Conservation (phyloP, 37 sponge, comb jelly and placozoan genomes). For the Beroe ovata region DNA sequence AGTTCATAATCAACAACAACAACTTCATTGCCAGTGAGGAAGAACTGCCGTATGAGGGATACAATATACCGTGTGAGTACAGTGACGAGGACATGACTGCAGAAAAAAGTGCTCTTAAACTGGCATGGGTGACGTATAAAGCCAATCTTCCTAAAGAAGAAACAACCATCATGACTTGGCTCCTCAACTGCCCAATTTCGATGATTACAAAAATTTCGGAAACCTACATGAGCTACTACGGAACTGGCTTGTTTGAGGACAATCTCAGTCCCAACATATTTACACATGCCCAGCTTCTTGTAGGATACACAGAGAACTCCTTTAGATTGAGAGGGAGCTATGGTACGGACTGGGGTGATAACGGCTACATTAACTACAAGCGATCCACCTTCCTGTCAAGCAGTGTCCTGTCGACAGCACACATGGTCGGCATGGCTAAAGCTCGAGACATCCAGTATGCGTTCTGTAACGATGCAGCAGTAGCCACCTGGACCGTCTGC, state of each 20-base stretch:
- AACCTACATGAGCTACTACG: background rate
- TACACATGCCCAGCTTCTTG: background rate
- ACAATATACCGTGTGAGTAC: background rate
- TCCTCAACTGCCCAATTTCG: background rate
- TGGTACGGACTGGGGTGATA: background rate
- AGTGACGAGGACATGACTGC: background rate
- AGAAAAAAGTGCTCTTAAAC: background rate
- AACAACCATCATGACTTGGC: background rate
- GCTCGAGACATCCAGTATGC: background rate
- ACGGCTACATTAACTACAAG: constrained; percentile 13
- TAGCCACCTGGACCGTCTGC: background rate
- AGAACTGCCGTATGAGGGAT: background rate
- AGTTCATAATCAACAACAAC: background rate
- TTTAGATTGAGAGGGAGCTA: background rate
- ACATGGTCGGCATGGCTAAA: background rate
- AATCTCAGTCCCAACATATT: background rate
- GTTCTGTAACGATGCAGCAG: background rate
- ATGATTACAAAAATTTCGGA: background rate
- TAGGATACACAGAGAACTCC: background rate
- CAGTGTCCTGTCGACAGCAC: background rate
- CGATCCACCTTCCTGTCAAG: background rate
- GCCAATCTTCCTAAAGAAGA: background rate
- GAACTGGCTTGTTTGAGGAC: background rate
- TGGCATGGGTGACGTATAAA: background rate
- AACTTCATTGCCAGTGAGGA: background rate